Base-by-base conservation (phyloP, 1,140 invertebrate species). In the Listronotus oregonensis region DNA sequence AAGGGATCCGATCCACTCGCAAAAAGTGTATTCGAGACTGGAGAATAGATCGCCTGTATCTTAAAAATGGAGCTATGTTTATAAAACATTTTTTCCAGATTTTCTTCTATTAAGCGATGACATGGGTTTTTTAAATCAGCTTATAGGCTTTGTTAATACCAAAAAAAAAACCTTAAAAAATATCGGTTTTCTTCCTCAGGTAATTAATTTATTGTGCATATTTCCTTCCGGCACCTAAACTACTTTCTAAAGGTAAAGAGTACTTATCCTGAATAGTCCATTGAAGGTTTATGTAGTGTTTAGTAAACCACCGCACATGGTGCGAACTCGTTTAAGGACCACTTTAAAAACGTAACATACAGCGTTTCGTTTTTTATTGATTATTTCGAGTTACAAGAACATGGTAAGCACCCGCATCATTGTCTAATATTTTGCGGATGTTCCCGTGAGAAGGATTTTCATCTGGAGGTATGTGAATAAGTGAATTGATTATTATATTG, bases 291-390 rank as follows among this genome's bases (percentile, higher is more conserved):
- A 54, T 37, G 43, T n/a, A 49, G 62, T 64, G 51, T 64, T 64
- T 57, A 31, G 62, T 49, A 64, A 64, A 64, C 54, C 51, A 49
- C 62, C 62, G 44, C 62, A 64, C 51, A 64, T 64, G 62, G 62
- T 57, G 62, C 62, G 51, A 64, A 57, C 49, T 9, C 46, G 32
- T 39, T 61, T 61, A 40, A 57, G 60, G 50, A 8, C 27, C 52
- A 64, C 62, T 64, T 34, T 43, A 64, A 64, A n/a, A 50, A 47
- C 34, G 52, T 52, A 64, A 55, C 62, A 57, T 64, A 39, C 34
- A 40, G 62, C 7, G 43, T 64, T 56, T 34, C 42, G n/a, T 49
- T 46, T 49, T 59, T 57, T 56, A 37, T 56, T 50, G 43, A 46
- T 57, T 54, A 49, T 52, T 40, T 37, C 43, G 39, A 5, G 43